Percentiles rank a stretch among this genome's conserved stretches.
Conservation (phyloP, 2,888 invertebrate genomes). For the Invenusta paracnida region DNA sequence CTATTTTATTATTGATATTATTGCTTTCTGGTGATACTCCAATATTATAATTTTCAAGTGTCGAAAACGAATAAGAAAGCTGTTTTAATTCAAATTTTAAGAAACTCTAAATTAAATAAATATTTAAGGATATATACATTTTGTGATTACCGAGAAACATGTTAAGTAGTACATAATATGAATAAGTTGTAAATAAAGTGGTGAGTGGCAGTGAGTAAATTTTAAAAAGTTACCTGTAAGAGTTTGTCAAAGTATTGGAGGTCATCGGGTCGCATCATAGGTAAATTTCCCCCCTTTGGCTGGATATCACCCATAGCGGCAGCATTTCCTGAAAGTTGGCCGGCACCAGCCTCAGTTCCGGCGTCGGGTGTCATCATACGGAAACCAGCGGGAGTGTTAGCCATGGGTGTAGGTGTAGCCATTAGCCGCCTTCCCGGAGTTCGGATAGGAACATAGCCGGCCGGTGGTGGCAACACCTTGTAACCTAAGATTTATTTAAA, state of each 20-base stretch:
- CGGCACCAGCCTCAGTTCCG: slow-evolving; percentile 64
- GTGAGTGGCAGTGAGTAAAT: background rate
- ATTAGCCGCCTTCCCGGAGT: slow-evolving; percentile 95
- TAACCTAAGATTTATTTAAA: too few species aligned
- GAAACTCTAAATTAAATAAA: too few species aligned
- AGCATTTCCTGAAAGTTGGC: slow-evolving; percentile 66
- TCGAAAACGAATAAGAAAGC: too few species aligned
- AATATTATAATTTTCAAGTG: too few species aligned
- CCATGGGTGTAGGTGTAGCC: slow-evolving; percentile 92
- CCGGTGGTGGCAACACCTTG: slow-evolving; percentile 76
- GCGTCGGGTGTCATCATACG: slow-evolving; percentile 60
- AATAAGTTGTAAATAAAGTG: too few species aligned
- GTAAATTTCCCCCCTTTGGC: slow-evolving; percentile 87
- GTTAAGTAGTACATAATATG: too few species aligned
- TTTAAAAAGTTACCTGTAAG: slow-evolving; percentile 63
- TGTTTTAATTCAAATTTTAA: too few species aligned
- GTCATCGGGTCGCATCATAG: slow-evolving; percentile 98
- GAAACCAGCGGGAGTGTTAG: slow-evolving; percentile 59
- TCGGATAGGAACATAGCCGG: slow-evolving; percentile 87
- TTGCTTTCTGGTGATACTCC: too few species aligned
- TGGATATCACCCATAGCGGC: slow-evolving; percentile 63
- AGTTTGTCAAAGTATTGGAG: slow-evolving; percentile 99
- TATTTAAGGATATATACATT: too few species aligned
- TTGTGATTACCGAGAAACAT: too few species aligned
- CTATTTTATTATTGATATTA: too few species aligned